Evolutionary conservation across 2,113 vertebrate genomes (phyloP).

Genomic region (Ceyx melanurus): DNA sequence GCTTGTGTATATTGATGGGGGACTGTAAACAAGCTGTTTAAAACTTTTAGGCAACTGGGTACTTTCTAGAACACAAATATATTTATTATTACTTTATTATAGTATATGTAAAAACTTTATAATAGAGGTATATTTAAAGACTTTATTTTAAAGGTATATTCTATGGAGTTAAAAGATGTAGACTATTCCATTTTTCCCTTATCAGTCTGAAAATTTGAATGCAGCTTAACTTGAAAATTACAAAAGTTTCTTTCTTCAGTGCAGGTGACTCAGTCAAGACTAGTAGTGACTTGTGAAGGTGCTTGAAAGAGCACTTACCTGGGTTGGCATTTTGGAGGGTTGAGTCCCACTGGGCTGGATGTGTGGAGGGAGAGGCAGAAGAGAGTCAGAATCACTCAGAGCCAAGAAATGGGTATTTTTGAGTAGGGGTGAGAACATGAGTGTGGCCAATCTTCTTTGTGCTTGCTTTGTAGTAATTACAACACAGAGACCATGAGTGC

Average conservation of each 20-base stretch:
- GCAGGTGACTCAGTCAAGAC: background rate
- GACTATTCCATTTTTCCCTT: background rate
- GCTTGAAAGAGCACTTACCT: background rate
- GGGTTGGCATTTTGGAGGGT: background rate
- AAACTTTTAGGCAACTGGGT: background rate
- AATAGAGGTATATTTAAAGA: background rate
- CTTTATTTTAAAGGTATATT: background rate
- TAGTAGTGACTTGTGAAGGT: background rate
- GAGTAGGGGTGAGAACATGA: too few species aligned
- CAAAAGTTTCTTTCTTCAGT: background rate
- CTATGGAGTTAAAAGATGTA: background rate
- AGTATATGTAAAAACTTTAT: too few species aligned
- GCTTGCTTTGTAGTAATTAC: background rate
- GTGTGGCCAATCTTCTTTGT: background rate
- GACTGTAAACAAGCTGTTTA: background rate
- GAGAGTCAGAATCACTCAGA: background rate
- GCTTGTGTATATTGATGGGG: background rate
- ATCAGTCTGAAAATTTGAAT: background rate
- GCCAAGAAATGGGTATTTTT: background rate
- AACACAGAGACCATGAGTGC: fast-evolving
- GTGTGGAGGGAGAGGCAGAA: background rate
- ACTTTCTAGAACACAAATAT: background rate
- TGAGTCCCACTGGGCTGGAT: background rate
- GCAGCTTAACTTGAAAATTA: background rate
- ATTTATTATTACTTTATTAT: background rate